Base-by-base conservation (phyloP, 37 sponge, comb jelly and placozoan genomes). In the Haliclona indistincta region DNA sequence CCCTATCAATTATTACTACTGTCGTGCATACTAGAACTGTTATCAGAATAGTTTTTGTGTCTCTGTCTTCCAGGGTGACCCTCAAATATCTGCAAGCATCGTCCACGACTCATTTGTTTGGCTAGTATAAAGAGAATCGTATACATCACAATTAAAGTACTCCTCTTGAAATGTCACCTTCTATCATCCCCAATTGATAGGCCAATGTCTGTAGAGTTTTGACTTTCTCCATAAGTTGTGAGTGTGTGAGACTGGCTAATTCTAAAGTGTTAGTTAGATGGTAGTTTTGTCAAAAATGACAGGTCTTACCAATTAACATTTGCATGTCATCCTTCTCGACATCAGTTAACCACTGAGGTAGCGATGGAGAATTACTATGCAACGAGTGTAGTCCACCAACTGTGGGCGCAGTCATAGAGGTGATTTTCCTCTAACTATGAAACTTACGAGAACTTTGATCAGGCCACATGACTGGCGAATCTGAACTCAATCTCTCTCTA, bases 391-490 rank as follows among this genome's bases (percentile, higher is more conserved):
- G 71, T 54, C 77, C 85, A 20, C 85, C 85, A 72, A 84, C 84
- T 83, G 54, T 29, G 61, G 20, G 19, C 33, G 20, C 36, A 56
- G 34, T 3, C 0, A 26, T 29, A 30, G 13, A 56, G 8, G 8
- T 47, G 13, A 47, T 47, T 47, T 8, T 17, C 49, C 8, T 47
- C 13, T 17, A 17, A 47, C 13, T 17, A 8, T 47, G 49, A 20
- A 2, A 36, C 85, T 84, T 71, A 84, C 85, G 77, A 54, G 69
- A 84, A 34, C 72, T 64, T 5, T 83, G 79, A 69, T 87, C 88
- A 1, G 89, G 89, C 89, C 89, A 89, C 71, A 89, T 83, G 10
- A 83, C 79, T 13, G 89, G 89, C 38, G 89, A 89, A 26, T 78
- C 63, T 20, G 79, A 56, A 0, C 54, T 43, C 7, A 89, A 42